Percentiles rank a stretch among this genome's conserved stretches.
Conservation (phyloP, 2,888 invertebrate species). For the Hofmannophila pseudospretella region DNA sequence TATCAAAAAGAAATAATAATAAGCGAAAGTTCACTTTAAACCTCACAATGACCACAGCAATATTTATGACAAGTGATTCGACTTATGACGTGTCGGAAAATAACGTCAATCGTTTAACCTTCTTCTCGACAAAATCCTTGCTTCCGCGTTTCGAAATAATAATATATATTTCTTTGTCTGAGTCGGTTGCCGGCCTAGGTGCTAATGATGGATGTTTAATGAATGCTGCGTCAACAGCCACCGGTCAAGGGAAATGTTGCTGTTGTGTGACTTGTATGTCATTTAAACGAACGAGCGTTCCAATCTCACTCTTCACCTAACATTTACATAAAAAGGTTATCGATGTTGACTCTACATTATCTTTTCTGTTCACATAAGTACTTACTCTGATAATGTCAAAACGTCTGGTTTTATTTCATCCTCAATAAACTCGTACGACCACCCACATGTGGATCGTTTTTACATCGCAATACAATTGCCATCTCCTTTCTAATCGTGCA, state of each 20-base stretch:
- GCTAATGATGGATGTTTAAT: conserved; percentile 38
- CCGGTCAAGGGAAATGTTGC: conserved; percentile 10
- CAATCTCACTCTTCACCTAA: conserved; percentile 12
- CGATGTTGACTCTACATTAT: conserved; percentile 6
- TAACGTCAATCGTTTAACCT: conserved; percentile 41
- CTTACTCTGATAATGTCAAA: conserved; percentile 1
- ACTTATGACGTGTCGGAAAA: conserved; percentile 34
- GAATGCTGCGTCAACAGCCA: conserved; percentile 21
- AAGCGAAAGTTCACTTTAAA: conserved; percentile 50
- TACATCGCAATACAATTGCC: conserved; percentile 58
- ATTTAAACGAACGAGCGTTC: conserved; percentile 7
- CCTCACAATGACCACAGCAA: conserved; percentile 24
- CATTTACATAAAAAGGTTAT: conserved; percentile 12
- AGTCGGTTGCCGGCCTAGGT: conserved; percentile 33
- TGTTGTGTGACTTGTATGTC: neutral
- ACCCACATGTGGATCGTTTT: conserved; percentile 57
- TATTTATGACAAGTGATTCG: conserved; percentile 28
- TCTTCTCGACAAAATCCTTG: conserved; percentile 33
- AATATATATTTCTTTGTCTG: conserved; percentile 24
- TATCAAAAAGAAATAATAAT: conserved; percentile 53
- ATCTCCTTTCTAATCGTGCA: conserved; percentile 71
- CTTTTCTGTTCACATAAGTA: conserved; percentile 6
- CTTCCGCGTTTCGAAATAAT: conserved; percentile 42
- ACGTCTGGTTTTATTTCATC: conserved; percentile 22
- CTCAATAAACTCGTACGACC: conserved; percentile 35